Evolutionary conservation across 2,888 invertebrate genomes (phyloP), one percentile per base, ranked within the genome.

Genomic region (Alloscopus bannaensis): DNA sequence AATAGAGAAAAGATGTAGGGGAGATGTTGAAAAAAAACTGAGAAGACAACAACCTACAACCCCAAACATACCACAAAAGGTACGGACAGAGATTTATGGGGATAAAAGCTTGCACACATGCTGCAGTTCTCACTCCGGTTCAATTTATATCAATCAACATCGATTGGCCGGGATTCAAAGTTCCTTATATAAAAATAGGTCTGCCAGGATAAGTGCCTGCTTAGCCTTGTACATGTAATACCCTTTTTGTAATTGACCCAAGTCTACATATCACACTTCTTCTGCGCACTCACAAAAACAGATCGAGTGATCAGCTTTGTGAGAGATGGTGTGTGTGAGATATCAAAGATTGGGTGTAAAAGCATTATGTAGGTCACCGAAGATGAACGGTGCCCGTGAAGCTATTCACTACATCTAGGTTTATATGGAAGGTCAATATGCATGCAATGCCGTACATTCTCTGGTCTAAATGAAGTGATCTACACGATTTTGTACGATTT

Each of bases 131-230:
- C n/a, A n/a, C 66, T 52, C 55, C 64, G 72, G 71, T 59, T 75
- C 75, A 75, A 75, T 75, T 75, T 75, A 75, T 75, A 66, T 75
- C 59, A 75, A 75, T 75, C 75, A 75, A 45, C 52, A 75, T 65
- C 57, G 66, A 75, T 75, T 75, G 75, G 75, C 64, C 45, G 59
- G 75, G 75, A 73, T 65, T 73, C 73, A 73, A 73, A n/a, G n/a
- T n/a, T n/a, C n/a, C n/a, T n/a, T n/a, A n/a, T n/a, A n/a, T n/a
- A 62, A 28, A 55, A 24, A 52, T 52, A 11, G 3, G 4, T n/a
- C 18, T n/a, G 24, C 20, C 13, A 52, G 24, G 24, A 52, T 8
- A 52, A 52, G n/a, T 8, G 13, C 6, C 11, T 47, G 11, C 31
- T 28, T 55, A 55, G 71, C 62, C 60, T 62, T 62, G 60, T 36